Evolutionary conservation across 2,888 invertebrate species (phyloP), one percentile per base, ranked within the genome.

Genomic region (Dichetophora obliterata): DNA sequence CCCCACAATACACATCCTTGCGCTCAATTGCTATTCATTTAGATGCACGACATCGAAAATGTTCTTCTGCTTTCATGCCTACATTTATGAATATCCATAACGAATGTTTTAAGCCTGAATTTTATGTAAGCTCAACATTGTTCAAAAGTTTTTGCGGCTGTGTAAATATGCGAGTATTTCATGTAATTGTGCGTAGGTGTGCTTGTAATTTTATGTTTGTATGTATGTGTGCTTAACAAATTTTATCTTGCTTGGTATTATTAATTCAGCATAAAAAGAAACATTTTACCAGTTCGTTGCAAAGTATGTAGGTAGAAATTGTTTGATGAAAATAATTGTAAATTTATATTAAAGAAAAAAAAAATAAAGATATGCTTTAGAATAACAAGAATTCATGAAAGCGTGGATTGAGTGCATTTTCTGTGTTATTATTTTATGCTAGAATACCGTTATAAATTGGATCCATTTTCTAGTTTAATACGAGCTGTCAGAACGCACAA

Each of bases 11-110:
- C 31, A 31, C 16, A 31, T 27, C n/a, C 34, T 22, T 14, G 9
- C n/a, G 19, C 22, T 66, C 22, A 11, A 52, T 69, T 69, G 31
- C 52, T 69, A 69, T 52, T 69, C 69, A 69, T 69, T 14, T 54
- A 19, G 34, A 54, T 69, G 69, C 54, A 27, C 54, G 52, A 69
- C 69, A 69, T 27, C 57, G 37, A 69, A 71, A 71, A 71, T 57
- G 37, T 59, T 71, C 57, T 9, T 50, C 52, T 71, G 22, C 43
- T 43, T 11, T 6, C 57, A 71, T 43, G n/a, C n/a, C n/a, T n/a
- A 37, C 71, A 71, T 71, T 71, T 59, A 71, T 57, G 71, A 37
- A 70, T 71, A 34, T 71, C 27, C 59, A 59, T 59, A 37, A 59
- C 37, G 71, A 54, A 57, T 71, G 71, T 50, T 31, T 71, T 22